Conservation (phyloP, 2,888 invertebrate genomes). For the Brachyptera risi region DNA sequence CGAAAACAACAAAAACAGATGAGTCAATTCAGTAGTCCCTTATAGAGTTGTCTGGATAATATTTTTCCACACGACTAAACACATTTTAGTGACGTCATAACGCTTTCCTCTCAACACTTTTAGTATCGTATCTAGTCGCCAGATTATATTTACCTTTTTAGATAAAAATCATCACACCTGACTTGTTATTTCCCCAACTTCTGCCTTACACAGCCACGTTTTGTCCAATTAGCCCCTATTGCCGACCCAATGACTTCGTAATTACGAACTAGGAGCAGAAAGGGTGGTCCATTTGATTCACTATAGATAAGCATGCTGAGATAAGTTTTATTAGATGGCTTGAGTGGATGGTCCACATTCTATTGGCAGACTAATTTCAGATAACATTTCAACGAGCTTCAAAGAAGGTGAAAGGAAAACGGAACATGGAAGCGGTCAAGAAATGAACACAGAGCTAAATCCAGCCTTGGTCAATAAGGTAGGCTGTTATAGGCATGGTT, state of each 20-base stretch:
- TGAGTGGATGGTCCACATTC: not conserved
- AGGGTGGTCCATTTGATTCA: not conserved
- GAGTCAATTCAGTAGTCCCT: not conserved
- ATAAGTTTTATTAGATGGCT: not conserved
- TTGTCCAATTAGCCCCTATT: not conserved
- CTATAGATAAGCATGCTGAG: not conserved
- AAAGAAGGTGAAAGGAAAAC: not conserved
- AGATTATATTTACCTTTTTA: no score
- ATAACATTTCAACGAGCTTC: no score
- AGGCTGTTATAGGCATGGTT: no score
- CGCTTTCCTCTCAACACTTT: not conserved
- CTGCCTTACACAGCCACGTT: not conserved
- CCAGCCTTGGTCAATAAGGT: no score
- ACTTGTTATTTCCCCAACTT: not conserved
- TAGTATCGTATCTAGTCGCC: no score
- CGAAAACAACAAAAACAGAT: no score
- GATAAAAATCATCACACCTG: no score
- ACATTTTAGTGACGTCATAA: not conserved
- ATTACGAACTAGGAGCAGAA: not conserved
- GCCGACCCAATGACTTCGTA: not conserved
- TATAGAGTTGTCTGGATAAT: not conserved
- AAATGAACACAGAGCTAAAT: no score
- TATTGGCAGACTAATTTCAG: not conserved
- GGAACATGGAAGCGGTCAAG: not conserved
- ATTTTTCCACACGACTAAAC: not conserved